Evolutionary conservation across 2,888 invertebrate genomes (phyloP).

Genomic region (Idaea aversata): DNA sequence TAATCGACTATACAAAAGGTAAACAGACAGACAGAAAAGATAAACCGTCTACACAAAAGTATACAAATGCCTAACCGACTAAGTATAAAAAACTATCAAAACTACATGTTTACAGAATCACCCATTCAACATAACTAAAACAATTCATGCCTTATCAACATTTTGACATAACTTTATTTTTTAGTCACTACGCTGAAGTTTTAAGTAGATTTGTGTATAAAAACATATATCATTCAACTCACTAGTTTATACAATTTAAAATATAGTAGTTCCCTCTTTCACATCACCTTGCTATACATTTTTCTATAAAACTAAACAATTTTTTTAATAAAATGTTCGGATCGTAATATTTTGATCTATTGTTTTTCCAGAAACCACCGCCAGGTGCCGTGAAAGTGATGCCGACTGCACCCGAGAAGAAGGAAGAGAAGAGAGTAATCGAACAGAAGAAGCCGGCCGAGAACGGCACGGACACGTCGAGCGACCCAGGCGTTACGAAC

Average conservation of each 20-base stretch:
- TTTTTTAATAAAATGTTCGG: no score
- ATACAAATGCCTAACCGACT: no score
- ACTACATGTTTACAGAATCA: no score
- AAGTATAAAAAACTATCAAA: no score
- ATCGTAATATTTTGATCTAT: constrained; percentile 4
- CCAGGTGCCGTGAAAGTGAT: constrained; percentile 91
- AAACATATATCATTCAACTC: constrained; percentile 4
- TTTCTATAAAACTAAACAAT: no score
- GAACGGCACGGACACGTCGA: constrained; percentile 76
- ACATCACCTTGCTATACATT: background rate
- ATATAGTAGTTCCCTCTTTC: background rate
- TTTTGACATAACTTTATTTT: background rate
- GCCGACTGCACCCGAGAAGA: constrained; percentile 84
- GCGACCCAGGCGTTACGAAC: constrained; percentile 71
- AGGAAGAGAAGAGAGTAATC: constrained; percentile 59
- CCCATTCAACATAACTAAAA: no score
- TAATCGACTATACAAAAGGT: no score
- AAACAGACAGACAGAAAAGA: no score
- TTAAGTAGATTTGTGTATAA: background rate
- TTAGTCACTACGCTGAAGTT: background rate
- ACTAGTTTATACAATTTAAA: constrained; percentile 9
- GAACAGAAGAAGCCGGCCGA: constrained; percentile 68
- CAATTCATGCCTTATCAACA: no score
- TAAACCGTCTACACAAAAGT: no score
- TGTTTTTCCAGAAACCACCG: constrained; percentile 84